Percentiles rank a stretch among this genome's conserved stretches.
phyloP scores from a whole-genome alignment of 2,888 invertebrate species.

The Choristoneura rosaceana region DNA sequence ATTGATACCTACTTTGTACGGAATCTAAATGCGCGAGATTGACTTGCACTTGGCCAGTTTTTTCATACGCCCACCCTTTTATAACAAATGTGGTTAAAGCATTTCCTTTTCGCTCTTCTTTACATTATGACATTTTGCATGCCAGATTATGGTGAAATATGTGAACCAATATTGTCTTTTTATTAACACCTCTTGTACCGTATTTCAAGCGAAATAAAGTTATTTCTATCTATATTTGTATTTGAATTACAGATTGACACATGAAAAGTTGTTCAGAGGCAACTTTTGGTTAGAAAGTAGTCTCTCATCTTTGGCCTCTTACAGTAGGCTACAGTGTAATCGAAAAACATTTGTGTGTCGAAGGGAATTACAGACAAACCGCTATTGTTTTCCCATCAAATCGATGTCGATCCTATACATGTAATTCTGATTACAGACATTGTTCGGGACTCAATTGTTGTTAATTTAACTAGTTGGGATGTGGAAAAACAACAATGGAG shows the following conservation, averaged over 20 bases:
- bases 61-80: too few relatives aligned
- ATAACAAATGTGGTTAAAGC: too few relatives aligned
- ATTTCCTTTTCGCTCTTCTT: background rate
- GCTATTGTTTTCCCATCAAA: conserved; percentile 57
- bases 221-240: too few relatives aligned
- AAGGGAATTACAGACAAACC: conserved; percentile 55
- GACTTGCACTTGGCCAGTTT: too few relatives aligned
- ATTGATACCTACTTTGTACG: too few relatives aligned
- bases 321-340: conserved; percentile 54
- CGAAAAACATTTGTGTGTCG: conserved; percentile 65
- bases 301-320: conserved; percentile 5
- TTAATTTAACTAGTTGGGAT: conserved; percentile 16
- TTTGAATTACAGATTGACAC: background rate
- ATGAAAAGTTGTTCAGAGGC: too few relatives aligned
- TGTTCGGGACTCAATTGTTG: conserved; percentile 10
- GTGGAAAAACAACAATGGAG: background rate
- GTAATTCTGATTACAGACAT: conserved; percentile 42
- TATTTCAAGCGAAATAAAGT: too few relatives aligned
- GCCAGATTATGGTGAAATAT: too few relatives aligned
- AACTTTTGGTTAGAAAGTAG: background rate
- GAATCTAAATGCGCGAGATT: too few relatives aligned
- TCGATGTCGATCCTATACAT: conserved; percentile 51
- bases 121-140: too few relatives aligned
- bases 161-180: too few relatives aligned
- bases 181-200: too few relatives aligned